Evolutionary conservation across 53 echinoderm and acorn worm genomes (phyloP), one percentile per base, ranked within the genome.

Genomic region (Mesocentrotus franciscanus): DNA sequence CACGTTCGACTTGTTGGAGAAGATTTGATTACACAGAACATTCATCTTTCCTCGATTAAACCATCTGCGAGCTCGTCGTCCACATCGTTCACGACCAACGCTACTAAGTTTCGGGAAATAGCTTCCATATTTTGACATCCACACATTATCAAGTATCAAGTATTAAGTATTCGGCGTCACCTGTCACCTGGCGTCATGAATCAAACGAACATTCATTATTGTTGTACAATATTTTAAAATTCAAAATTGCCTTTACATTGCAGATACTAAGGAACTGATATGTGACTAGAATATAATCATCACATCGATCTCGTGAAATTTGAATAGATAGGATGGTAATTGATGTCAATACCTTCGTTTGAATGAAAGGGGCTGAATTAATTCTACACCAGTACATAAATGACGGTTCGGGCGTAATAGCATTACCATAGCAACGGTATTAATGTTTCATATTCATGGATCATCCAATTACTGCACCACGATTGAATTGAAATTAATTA

Each of bases 401-500:
- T 32, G 30, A 74, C 30, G 20, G 36, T 87, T 87, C 87, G 34
- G 12, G n/a, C n/a, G n/a, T 87, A 58, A 27, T 13, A 58, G 27
- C 87, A 58, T 87, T 58, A 87, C 58, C 87, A 58, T 87, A 58
- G 57, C 84, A 42, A 84, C 55, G 10, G 27, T 11, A 75, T 30
- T 75, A 75, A 84, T 84, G 84, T 84, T 1, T 2, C 22, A 84
- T 16, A 24, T 55, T 84, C 42, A 22, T 24, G 58, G 27, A 55
- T 27, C n/a, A 59, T 87, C 59, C 87, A 11, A 29, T 58, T 87
- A 58, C 58, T 16, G 11, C 87, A 35, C 16, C 59, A 81, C 36
- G 18, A 81, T 58, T 56, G 58, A 58, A 87, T n/a, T 58, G 87
- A 85, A 58, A 57, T 20, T 85, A 34, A 87, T 87, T 58, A 58